These are phyloP conservation scores for Lampris incognitus DNA, from an alignment of 2,113 vertebrate species.

Conservation along the genomic window DNA sequence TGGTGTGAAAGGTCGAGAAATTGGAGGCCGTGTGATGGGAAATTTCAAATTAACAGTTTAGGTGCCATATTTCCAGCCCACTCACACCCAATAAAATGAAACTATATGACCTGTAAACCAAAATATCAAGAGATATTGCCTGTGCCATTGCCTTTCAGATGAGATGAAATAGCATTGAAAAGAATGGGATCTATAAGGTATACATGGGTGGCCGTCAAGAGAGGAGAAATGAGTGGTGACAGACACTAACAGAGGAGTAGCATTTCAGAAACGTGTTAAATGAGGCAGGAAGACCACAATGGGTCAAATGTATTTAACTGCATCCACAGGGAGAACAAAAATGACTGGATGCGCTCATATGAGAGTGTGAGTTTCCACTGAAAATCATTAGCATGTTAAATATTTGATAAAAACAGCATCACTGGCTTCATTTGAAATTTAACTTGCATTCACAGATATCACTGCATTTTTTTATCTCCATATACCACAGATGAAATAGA, in stretches of 20 bases:
- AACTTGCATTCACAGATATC: slow-evolving; percentile 52
- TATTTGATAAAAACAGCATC: slow-evolving; percentile 45
- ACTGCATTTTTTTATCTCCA: slow-evolving; percentile 22
- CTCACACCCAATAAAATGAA: slow-evolving; percentile 11
- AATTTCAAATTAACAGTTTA: not conserved
- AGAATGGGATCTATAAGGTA: slow-evolving; percentile 7
- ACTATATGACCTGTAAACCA: slow-evolving; percentile 13
- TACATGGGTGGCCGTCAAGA: slow-evolving; percentile 9
- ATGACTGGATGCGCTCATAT: slow-evolving; percentile 64
- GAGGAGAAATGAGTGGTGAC: slow-evolving; percentile 58
- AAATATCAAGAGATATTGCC: slow-evolving; percentile 34
- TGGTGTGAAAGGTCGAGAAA: not conserved
- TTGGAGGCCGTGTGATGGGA: slow-evolving; percentile 15
- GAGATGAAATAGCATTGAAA: slow-evolving; percentile 45
- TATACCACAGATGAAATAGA: slow-evolving; percentile 51
- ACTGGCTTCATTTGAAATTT: slow-evolving; percentile 44
- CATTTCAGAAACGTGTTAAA: slow-evolving; percentile 74
- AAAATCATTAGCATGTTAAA: slow-evolving; percentile 53
- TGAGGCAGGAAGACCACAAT: slow-evolving; percentile 66
- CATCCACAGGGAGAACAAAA: slow-evolving; percentile 61
- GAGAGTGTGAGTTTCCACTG: slow-evolving; percentile 48
- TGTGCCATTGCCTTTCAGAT: slow-evolving; percentile 32
- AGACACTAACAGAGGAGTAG: slow-evolving; percentile 57
- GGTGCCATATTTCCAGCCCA: not conserved
- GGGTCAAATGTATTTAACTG: slow-evolving; percentile 73